Evolutionary conservation across 2,888 invertebrate species (phyloP).

Genomic region (Amitus sp.): DNA sequence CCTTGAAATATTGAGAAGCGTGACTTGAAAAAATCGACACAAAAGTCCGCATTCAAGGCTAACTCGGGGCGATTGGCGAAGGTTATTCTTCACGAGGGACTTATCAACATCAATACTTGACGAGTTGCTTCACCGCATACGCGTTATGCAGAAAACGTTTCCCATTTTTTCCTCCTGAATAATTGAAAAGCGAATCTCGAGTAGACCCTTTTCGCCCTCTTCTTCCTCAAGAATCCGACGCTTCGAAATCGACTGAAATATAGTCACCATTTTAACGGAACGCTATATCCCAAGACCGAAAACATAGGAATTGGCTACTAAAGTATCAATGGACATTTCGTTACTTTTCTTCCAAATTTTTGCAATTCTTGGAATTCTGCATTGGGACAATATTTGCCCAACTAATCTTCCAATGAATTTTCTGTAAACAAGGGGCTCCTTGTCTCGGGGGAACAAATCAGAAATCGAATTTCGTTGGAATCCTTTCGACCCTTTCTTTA

Average conservation of each 20-base stretch:
- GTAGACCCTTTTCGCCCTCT: background rate
- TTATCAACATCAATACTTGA: slow-evolving; percentile 33
- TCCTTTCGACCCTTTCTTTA: background rate
- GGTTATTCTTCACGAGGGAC: slow-evolving; percentile 36
- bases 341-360: no score
- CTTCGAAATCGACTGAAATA: background rate
- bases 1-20: slow-evolving; percentile 25
- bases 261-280: no score
- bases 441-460: slow-evolving; percentile 15
- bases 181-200: slow-evolving; percentile 17
- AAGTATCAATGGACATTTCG: background rate
- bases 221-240: background rate
- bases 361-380: background rate
- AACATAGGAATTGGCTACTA: background rate
- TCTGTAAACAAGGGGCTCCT: slow-evolving; percentile 12
- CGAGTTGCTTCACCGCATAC: slow-evolving; percentile 14
- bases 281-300: no score
- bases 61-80: slow-evolving; percentile 10
- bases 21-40: slow-evolving; percentile 20
- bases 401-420: slow-evolving; percentile 10
- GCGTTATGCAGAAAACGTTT: slow-evolving; percentile 18
- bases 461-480: background rate
- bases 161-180: slow-evolving; percentile 18
- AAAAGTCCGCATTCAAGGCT: slow-evolving; percentile 35
- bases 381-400: slow-evolving; percentile 16